Conservation (phyloP, 2,797 vertebrate genomes). For the Falco naumanni region DNA sequence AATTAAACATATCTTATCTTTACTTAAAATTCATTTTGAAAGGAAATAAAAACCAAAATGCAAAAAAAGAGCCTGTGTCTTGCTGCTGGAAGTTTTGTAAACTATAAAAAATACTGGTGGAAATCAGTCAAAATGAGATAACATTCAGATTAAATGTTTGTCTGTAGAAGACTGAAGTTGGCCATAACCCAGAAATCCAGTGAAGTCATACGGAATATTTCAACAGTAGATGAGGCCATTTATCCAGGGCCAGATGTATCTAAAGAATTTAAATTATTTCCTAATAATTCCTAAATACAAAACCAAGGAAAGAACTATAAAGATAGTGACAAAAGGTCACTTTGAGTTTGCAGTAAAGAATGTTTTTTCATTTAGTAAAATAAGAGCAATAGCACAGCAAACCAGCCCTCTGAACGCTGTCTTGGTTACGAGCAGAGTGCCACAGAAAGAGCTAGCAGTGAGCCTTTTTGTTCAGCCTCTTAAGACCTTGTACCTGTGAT, state of each 20-base stretch:
- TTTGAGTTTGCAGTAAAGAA: not conserved
- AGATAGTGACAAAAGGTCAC: slow-evolving; percentile 5
- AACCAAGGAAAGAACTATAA: slow-evolving; percentile 14
- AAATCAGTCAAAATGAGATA: slow-evolving; percentile 30
- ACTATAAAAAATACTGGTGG: not conserved
- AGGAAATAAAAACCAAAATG: not conserved
- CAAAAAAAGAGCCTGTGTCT: not conserved
- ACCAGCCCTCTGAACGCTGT: not conserved
- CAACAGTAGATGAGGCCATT: slow-evolving; percentile 23
- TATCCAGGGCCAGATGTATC: slow-evolving; percentile 36
- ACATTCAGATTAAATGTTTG: not conserved
- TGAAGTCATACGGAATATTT: slow-evolving; percentile 40
- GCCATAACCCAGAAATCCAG: not conserved
- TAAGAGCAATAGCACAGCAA: not conserved
- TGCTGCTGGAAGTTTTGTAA: not conserved
- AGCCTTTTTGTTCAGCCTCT: not conserved
- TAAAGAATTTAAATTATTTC: slow-evolving; percentile 59
- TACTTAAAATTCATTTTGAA: not conserved
- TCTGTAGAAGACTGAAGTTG: not conserved
- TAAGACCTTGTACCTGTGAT: not conserved
- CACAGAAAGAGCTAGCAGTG: not conserved
- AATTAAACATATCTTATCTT: not conserved
- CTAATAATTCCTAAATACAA: slow-evolving; percentile 12
- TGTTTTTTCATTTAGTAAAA: not conserved
- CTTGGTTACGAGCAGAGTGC: not conserved